These are phyloP conservation scores for Caenorhabditis tropicalis DNA, from an alignment of 1,140 invertebrate genomes.

Conservation along the genomic window DNA sequence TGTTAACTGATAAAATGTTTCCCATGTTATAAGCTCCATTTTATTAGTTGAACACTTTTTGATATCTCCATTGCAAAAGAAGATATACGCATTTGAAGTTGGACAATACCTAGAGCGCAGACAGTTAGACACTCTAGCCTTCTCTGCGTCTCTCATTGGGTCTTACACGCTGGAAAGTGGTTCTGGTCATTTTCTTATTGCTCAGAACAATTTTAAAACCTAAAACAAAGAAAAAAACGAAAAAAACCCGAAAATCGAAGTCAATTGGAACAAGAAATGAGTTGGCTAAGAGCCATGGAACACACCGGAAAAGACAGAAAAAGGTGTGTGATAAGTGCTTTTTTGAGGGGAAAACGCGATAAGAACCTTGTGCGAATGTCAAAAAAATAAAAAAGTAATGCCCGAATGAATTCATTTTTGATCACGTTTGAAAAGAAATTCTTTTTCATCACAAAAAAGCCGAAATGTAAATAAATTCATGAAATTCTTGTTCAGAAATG, in stretches of 20 bases:
- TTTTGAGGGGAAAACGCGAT: neutral
- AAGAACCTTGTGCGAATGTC: neutral
- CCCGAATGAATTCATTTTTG: neutral
- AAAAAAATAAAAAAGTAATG: neutral
- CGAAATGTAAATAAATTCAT: neutral
- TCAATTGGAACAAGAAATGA: too few relatives aligned
- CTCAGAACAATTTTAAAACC: too few relatives aligned
- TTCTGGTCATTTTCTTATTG: too few relatives aligned
- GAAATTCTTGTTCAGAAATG: neutral
- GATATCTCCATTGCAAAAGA: too few relatives aligned
- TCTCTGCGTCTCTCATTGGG: too few relatives aligned
- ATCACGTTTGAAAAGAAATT: neutral
- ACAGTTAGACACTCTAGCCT: too few relatives aligned
- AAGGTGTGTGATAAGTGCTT: slow-evolving; percentile 24
- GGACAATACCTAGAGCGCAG: too few relatives aligned
- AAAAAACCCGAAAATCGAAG: neutral
- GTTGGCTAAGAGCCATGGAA: neutral
- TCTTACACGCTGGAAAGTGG: too few relatives aligned
- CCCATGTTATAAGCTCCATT: too few relatives aligned
- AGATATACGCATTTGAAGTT: too few relatives aligned
- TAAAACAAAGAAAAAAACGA: neutral
- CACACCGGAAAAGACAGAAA: neutral
- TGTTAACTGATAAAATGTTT: too few relatives aligned
- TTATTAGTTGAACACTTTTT: too few relatives aligned
- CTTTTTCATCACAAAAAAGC: neutral